Evolutionary conservation across 2,113 vertebrate genomes (phyloP).

Genomic region (Xenopus laevis): DNA sequence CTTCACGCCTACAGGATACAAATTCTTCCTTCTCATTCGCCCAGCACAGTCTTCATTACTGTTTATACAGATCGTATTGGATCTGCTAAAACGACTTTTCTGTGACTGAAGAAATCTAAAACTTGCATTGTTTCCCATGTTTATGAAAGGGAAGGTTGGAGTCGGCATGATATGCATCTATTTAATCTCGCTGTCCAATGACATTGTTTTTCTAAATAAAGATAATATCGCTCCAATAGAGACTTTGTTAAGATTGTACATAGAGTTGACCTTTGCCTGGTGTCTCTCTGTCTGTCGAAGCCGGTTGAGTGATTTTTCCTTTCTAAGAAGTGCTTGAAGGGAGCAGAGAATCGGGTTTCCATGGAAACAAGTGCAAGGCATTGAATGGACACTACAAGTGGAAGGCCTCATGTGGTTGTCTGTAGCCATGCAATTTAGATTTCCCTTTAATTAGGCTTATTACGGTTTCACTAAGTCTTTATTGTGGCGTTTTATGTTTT

Average conservation of each 20-base stretch:
- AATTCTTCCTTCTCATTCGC: no score
- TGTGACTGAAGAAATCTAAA: no score
- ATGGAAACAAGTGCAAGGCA: constrained; percentile 47
- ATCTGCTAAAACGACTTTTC: no score
- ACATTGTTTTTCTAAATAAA: background rate
- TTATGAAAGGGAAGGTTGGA: background rate
- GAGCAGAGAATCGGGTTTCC: constrained; percentile 49
- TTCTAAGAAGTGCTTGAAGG: constrained; percentile 49
- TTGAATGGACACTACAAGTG: constrained; percentile 35
- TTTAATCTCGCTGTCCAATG: constrained; percentile 6
- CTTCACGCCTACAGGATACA: no score
- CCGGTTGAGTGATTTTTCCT: constrained; percentile 39
- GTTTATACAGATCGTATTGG: no score
- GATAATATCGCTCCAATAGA: constrained; percentile 25
- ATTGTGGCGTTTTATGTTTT: background rate
- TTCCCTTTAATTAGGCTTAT: constrained; percentile 30
- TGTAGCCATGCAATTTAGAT: constrained; percentile 32
- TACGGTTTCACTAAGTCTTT: constrained; percentile 35
- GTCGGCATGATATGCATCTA: background rate
- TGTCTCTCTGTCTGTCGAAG: constrained; percentile 45
- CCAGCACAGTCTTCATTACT: no score
- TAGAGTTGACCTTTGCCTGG: constrained; percentile 31
- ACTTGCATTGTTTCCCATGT: no score
- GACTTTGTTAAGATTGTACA: constrained; percentile 32
- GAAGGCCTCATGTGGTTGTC: constrained; percentile 46